Percentiles rank a stretch among this genome's conserved stretches.
Evolutionary conservation across 2,888 invertebrate species (phyloP).

Genomic region (Tanytarsus gracilentus): DNA sequence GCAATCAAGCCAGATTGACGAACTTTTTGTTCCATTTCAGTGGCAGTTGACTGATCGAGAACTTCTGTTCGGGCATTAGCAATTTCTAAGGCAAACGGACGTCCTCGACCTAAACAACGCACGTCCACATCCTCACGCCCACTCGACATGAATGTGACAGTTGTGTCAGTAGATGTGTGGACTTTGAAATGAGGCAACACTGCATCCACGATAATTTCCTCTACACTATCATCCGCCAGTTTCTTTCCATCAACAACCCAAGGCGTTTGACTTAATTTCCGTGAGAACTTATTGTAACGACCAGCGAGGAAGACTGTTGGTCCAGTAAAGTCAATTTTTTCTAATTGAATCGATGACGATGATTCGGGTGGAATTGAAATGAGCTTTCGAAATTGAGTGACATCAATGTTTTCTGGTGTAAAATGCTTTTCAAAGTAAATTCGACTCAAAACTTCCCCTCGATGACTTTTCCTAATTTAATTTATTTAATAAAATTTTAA

Average conservation of each 20-base stretch:
- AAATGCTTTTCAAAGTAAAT: conserved; percentile 53
- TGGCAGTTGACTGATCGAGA: conserved; percentile 47
- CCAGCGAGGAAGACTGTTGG: conserved; percentile 42
- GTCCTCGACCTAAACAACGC: conserved; percentile 78
- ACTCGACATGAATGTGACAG: conserved; percentile 74
- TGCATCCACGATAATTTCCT: conserved; percentile 71
- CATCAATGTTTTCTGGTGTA: conserved; percentile 44
- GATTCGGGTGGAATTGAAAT: conserved; percentile 50
- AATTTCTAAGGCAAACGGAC: conserved; percentile 89
- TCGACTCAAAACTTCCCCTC: conserved; percentile 53
- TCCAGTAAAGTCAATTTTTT: conserved; percentile 36
- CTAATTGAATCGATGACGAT: conserved; percentile 33
- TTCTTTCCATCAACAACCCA: conserved; percentile 79
- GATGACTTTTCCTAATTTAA: conserved; percentile 42
- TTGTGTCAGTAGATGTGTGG: conserved; percentile 31
- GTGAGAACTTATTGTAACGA: conserved; percentile 74
- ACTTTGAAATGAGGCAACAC: conserved; percentile 49
- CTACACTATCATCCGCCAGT: conserved; percentile 77
- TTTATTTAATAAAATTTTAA: conserved; percentile 13
- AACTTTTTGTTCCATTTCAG: conserved; percentile 50
- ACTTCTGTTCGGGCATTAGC: conserved; percentile 53
- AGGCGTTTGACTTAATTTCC: conserved; percentile 85
- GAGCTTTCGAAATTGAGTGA: conserved; percentile 45
- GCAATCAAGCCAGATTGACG: conserved; percentile 51
- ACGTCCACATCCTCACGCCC: conserved; percentile 98